Conservation (phyloP, 2,888 invertebrate species). For the Atethmia centrago region DNA sequence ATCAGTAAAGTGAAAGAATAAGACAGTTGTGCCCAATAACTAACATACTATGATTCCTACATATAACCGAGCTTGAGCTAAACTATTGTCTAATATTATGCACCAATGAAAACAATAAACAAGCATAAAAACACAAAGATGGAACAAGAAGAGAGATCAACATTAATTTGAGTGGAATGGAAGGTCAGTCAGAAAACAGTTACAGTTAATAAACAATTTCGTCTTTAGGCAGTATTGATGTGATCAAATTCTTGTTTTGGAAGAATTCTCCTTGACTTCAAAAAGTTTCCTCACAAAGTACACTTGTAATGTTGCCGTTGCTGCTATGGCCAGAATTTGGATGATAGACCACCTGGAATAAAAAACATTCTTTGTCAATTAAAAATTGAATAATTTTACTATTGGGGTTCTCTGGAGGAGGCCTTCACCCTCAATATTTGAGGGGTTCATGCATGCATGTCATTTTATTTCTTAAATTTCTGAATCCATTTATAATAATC, state of each 20-base stretch:
- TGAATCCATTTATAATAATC: too few relatives aligned
- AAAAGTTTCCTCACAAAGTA: conserved; percentile 97
- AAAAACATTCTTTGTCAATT: background rate
- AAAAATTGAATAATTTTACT: too few relatives aligned
- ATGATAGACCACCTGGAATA: conserved; percentile 94
- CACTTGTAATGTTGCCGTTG: conserved; percentile 95
- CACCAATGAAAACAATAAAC: conserved; percentile 45
- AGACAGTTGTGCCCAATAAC: conserved; percentile 1
- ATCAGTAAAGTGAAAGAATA: conserved; percentile 12
- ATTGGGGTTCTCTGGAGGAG: too few relatives aligned
- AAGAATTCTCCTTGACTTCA: conserved; percentile 93
- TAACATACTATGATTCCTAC: conserved; percentile 22
- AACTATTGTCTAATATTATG: conserved; percentile 45
- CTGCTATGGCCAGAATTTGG: conserved; percentile 95
- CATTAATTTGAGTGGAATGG: conserved; percentile 68
- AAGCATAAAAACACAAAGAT: conserved; percentile 39
- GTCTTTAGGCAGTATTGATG: conserved; percentile 17
- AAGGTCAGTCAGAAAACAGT: conserved; percentile 65
- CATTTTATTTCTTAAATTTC: too few relatives aligned
- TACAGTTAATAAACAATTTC: conserved; percentile 32
- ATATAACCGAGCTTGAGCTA: conserved; percentile 27
- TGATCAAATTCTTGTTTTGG: conserved; percentile 90
- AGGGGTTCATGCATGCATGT: too few relatives aligned
- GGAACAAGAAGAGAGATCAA: conserved; percentile 62
- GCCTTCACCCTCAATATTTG: too few relatives aligned